Percentiles rank a stretch among this genome's conserved stretches.
phyloP scores from a whole-genome alignment of 1,140 invertebrate genomes.

The Lasioglossum baleicum region DNA sequence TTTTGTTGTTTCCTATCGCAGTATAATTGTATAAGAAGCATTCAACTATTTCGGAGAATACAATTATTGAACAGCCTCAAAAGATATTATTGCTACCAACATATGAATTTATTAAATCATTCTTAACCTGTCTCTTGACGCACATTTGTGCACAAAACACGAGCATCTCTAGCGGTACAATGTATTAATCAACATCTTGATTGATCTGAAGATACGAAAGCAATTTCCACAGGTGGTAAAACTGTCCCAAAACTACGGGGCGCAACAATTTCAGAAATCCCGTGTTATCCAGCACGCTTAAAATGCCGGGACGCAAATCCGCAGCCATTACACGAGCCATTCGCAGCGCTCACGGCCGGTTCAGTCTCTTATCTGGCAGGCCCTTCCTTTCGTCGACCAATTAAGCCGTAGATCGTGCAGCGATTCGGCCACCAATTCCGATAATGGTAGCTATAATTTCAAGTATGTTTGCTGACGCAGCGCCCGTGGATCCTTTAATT shows the following conservation, averaged over 20 bases:
- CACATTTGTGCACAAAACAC: no score
- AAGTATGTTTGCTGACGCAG: constrained; percentile 27
- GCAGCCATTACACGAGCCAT: neutral
- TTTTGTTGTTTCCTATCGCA: no score
- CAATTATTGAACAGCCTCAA: no score
- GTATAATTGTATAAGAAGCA: no score
- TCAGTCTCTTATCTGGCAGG: constrained; percentile 15
- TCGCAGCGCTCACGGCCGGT: constrained; percentile 39
- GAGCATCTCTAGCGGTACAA: no score
- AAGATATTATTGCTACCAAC: no score
- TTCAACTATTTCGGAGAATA: no score
- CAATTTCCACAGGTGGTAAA: neutral
- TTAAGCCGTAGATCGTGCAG: constrained; percentile 39
- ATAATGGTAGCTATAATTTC: constrained; percentile 51
- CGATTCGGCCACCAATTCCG: constrained; percentile 33
- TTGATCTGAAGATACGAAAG: no score
- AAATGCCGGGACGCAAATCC: neutral
- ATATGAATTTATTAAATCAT: no score
- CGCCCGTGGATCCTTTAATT: constrained; percentile 49
- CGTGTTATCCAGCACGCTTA: neutral
- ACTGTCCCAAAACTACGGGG: neutral
- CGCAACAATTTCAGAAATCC: neutral
- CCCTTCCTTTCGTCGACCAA: constrained; percentile 54
- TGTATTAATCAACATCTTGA: no score
- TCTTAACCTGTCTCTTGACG: no score